These are phyloP conservation scores for Dromaius novaehollandiae DNA, from an alignment of 2,113 vertebrate genomes.

Conservation along the genomic window DNA sequence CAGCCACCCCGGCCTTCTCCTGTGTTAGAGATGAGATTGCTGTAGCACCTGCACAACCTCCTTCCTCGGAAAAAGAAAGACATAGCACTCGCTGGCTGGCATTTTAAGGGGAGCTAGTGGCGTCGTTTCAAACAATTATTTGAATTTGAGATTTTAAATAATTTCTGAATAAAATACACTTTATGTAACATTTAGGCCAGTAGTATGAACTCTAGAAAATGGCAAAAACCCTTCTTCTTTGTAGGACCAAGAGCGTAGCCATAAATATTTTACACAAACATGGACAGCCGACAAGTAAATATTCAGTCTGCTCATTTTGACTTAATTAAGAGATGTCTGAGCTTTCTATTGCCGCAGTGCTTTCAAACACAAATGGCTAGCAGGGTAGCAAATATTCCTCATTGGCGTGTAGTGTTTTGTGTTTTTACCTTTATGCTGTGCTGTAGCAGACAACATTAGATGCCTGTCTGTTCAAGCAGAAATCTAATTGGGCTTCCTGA, in stretches of 20 bases:
- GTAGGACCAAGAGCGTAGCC: neutral
- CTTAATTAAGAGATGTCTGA: slow-evolving; percentile 30
- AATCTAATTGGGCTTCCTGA: neutral
- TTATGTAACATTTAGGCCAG: neutral
- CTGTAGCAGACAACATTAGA: neutral
- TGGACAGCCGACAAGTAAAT: neutral
- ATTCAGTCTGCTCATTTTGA: slow-evolving; percentile 16
- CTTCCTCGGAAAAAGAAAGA: neutral
- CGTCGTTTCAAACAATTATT: neutral
- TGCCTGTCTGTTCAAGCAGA: neutral
- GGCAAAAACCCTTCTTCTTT: neutral
- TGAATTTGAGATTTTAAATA: neutral
- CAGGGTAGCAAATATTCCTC: neutral
- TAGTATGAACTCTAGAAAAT: neutral
- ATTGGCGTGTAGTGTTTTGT: neutral
- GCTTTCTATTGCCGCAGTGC: neutral
- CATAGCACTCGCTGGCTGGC: neutral
- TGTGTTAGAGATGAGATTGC: neutral
- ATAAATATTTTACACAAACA: slow-evolving; percentile 43
- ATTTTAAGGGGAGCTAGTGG: neutral
- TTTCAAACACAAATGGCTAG: neutral
- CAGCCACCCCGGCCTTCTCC: neutral
- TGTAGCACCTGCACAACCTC: neutral
- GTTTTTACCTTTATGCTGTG: neutral
- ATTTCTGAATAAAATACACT: neutral